Evolutionary conservation across 1,140 invertebrate species (phyloP), one percentile per base, ranked within the genome.

Genomic region (Scaptomyza hsui): DNA sequence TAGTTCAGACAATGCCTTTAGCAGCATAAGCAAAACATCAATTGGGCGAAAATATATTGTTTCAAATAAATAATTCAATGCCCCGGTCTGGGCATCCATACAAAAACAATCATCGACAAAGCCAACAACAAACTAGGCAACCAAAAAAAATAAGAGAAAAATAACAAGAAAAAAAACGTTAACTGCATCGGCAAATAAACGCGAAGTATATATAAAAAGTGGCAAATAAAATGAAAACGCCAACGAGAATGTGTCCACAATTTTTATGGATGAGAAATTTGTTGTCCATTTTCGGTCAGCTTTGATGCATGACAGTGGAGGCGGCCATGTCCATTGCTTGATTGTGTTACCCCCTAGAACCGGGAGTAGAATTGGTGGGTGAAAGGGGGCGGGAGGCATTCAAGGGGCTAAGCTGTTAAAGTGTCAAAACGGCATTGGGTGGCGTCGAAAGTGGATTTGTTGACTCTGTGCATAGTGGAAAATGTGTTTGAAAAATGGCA

Each of bases 61-160:
- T 61, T 68, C 42, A 41, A 49, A 72, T 72, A 48, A 72, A 72
- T 72, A 61, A 72, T 72, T 72, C 70, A 72, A 72, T 72, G 55
- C 3, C 63, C 3, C 55, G 24, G 13, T 29, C 51, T 57, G 52
- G 52, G 52, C 42, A 35, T 35, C n/a, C 41, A 29, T 32, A 45
- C 10, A 52, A 61, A 51, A 68, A 35, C 52, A 56, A 55, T 57
- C 21, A 68, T 32, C 52, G 47, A 65, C 52, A 72, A 48, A 67
- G 68, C 32, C 24, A 62, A 24, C 55, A 72, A 60, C 44, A 44
- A 55, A 44, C 18, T 44, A n/a, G 41, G 21, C 55, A 16, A 56
- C 15, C 19, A 24, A 63, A 56, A 32, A 32, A 15, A n/a, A n/a
- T n/a, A n/a, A n/a, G n/a, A n/a, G n/a, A n/a, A n/a, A n/a, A n/a